Evolutionary conservation across 2,113 vertebrate species (phyloP).

Genomic region (Chaenogobius annularis): DNA sequence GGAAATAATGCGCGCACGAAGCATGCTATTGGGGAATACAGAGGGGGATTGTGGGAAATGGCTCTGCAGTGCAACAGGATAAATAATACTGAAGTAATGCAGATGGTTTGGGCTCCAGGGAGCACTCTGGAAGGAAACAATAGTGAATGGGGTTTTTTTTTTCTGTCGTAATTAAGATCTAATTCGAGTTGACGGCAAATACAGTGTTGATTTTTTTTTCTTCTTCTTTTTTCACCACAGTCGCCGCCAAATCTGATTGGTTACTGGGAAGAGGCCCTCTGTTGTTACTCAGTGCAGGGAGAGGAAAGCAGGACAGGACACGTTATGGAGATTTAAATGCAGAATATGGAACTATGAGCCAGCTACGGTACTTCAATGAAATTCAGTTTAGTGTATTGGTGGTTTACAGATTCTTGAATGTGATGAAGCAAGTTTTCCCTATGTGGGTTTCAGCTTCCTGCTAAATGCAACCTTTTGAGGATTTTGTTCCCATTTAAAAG

Average conservation of each 20-base stretch:
- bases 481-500: too few relatives aligned
- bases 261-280: slow-evolving; percentile 51
- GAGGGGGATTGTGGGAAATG: slow-evolving; percentile 61
- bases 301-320: not conserved
- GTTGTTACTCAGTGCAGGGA: slow-evolving; percentile 32
- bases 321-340: slow-evolving; percentile 16
- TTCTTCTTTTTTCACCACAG: slow-evolving; percentile 40
- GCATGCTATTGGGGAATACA: slow-evolving; percentile 42
- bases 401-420: not conserved
- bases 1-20: slow-evolving; percentile 54
- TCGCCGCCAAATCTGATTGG: slow-evolving; percentile 49
- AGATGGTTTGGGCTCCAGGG: slow-evolving; percentile 62
- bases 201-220: slow-evolving; percentile 36
- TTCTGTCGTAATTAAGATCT: slow-evolving; percentile 67
- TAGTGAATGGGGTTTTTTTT: slow-evolving; percentile 62
- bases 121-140: slow-evolving; percentile 60
- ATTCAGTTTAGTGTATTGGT: not conserved
- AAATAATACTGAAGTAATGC: slow-evolving; percentile 69
- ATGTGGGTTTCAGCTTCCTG: too few relatives aligned
- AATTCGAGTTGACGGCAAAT: slow-evolving; percentile 68
- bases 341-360: slow-evolving; percentile 12
- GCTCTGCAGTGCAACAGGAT: slow-evolving; percentile 58
- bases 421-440: not conserved
- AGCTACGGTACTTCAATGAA: not conserved
- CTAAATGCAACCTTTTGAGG: too few relatives aligned